Base-by-base conservation (phyloP, 2,113 vertebrate genomes). In the Archocentrus centrarchus region DNA sequence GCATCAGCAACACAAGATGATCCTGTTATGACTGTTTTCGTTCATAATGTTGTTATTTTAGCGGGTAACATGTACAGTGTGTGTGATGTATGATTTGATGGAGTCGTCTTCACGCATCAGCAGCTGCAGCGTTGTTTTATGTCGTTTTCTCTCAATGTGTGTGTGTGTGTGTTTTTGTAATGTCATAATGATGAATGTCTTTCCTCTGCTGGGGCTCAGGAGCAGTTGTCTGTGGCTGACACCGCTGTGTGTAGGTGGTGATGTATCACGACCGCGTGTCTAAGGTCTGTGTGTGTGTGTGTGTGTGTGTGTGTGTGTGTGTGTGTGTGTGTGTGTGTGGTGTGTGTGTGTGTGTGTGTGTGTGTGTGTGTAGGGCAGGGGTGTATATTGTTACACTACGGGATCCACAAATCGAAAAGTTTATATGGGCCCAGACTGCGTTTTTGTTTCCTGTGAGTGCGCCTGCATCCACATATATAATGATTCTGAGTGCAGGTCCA, bases 161-260 rank as follows among this genome's bases (percentile, higher is more conserved):
- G 84, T 87, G 62, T 63, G 61, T 82, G 81, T 82, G 64, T 84
- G 83, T 85, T 30, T 85, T 81, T 79, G 86, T 59, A 68, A 70
- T 94, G 94, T 95, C 93, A 95, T 93, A 88, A 94, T 94, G 93
- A 94, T 94, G 81, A 94, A 95, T 93, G 93, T 90, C 88, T 92
- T 82, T 89, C 86, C 90, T 91, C 85, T 86, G 90, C 88, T 53
- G 91, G 86, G 89, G 88, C 89, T 93, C 93, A 86, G 94, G 86
- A 91, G 88, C 89, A 83, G 84, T 93, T 92, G 93, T 94, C 92
- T 93, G 89, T 57, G 89, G 87, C 75, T 92, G 92, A 90, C 91
- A 92, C 82, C 47, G 32, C 68, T 14, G 76, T 85, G 86, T 92
- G 90, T 83, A 91, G 93, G 92, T 87, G 92, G 91, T 92, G 91